Percentiles rank a stretch among this genome's conserved stretches.
Evolutionary conservation across 2,113 vertebrate genomes (phyloP).

Genomic region (Recurvirostra avosetta): DNA sequence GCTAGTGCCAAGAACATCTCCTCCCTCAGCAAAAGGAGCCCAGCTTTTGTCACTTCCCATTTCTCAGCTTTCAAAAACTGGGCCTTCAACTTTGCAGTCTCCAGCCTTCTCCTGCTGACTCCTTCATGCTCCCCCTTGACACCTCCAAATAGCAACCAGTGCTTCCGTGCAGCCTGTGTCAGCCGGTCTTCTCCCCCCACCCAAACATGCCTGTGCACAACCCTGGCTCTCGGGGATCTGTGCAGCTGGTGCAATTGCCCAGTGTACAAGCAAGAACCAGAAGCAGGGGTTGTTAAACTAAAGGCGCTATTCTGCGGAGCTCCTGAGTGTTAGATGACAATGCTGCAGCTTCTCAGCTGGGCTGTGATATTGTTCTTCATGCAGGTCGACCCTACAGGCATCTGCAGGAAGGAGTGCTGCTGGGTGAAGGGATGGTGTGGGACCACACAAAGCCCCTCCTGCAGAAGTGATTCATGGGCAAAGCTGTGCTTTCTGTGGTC

Average conservation of each 20-base stretch:
- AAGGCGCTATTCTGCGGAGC: not conserved
- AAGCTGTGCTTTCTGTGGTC: not conserved
- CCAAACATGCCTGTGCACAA: not conserved
- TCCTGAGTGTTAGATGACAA: not conserved
- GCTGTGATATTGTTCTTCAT: not conserved
- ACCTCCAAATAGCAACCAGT: fast-evolving
- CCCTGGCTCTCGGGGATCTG: fast-evolving
- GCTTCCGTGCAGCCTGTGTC: fast-evolving
- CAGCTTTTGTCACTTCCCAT: not conserved
- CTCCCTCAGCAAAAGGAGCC: not conserved
- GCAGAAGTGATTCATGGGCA: not conserved
- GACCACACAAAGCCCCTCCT: not conserved
- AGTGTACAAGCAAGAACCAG: not conserved
- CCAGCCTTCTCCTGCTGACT: not conserved
- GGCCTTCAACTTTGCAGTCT: not conserved
- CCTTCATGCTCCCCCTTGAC: not conserved
- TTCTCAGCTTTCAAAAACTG: not conserved
- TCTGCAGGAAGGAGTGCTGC: not conserved
- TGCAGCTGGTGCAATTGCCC: not conserved
- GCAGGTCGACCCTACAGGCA: not conserved
- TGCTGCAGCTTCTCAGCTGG: not conserved
- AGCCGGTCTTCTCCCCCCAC: not conserved
- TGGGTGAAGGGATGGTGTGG: not conserved
- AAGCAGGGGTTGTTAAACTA: not conserved
- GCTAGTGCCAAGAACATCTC: not conserved